phyloP scores from a whole-genome alignment of 2,888 invertebrate species.

The Caenorhabditis imperialis region DNA sequence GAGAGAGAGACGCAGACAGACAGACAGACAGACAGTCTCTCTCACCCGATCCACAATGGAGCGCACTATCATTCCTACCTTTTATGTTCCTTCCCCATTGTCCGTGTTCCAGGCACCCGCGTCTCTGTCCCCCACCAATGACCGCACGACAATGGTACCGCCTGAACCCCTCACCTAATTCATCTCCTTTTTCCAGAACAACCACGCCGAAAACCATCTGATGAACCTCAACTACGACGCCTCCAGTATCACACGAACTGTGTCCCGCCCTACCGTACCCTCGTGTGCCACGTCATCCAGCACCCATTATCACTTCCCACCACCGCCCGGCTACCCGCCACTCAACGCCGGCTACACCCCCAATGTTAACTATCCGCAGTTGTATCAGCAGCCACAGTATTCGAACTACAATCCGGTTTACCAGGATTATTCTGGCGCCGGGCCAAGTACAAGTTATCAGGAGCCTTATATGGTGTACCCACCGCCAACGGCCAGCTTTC shows the following conservation, averaged over 20 bases:
- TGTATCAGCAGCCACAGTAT: conserved; percentile 42
- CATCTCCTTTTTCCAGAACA: conserved; percentile 40
- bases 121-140: conserved; percentile 21
- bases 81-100: not conserved
- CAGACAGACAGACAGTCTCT: too few species aligned
- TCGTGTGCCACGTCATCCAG: not conserved
- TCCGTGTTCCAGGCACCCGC: conserved; percentile 35
- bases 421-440: not conserved
- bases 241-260: conserved; percentile 1
- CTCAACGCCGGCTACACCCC: conserved; percentile 44
- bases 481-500: too few species aligned
- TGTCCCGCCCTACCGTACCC: not conserved
- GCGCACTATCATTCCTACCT: too few species aligned
- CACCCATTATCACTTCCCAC: conserved; percentile 31
- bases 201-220: conserved; percentile 36
- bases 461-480: too few species aligned
- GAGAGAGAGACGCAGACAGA: too few species aligned
- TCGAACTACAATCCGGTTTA: not conserved
- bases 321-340: conserved; percentile 32
- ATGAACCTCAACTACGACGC: conserved; percentile 40
- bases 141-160: conserved; percentile 11
- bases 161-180: not conserved
- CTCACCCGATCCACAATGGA: too few species aligned
- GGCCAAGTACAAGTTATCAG: too few species aligned
- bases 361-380: conserved; percentile 42